Conservation (phyloP, 2,888 invertebrate genomes). For the Trachelus iudaicus region DNA sequence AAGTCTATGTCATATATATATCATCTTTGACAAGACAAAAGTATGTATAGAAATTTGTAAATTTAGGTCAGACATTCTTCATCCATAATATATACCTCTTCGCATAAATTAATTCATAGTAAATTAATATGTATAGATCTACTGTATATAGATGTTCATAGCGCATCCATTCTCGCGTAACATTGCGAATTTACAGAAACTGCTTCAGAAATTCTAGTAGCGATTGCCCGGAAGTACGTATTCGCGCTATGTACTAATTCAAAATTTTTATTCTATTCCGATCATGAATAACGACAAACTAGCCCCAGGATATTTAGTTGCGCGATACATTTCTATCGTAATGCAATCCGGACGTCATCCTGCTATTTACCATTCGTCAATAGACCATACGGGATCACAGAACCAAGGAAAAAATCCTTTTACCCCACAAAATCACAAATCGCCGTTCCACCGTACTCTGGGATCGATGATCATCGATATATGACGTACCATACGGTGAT, state of each 20-base stretch:
- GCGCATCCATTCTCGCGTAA: background rate
- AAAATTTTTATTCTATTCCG: no score
- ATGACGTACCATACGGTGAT: background rate
- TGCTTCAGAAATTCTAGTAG: background rate
- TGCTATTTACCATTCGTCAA: background rate
- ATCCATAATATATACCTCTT: background rate
- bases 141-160: background rate
- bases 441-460: background rate
- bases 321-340: background rate
- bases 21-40: background rate
- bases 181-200: background rate
- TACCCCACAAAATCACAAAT: background rate
- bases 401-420: background rate
- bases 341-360: background rate
- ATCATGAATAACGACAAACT: background rate
- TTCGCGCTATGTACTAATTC: no score
- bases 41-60: background rate
- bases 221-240: background rate
- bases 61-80: background rate
- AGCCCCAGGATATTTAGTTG: background rate
- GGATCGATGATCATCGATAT: background rate
- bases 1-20: background rate
- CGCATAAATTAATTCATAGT: background rate
- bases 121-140: background rate
- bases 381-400: background rate